Conservation (phyloP, 2,113 vertebrate species). For the Anguilla rostrata region DNA sequence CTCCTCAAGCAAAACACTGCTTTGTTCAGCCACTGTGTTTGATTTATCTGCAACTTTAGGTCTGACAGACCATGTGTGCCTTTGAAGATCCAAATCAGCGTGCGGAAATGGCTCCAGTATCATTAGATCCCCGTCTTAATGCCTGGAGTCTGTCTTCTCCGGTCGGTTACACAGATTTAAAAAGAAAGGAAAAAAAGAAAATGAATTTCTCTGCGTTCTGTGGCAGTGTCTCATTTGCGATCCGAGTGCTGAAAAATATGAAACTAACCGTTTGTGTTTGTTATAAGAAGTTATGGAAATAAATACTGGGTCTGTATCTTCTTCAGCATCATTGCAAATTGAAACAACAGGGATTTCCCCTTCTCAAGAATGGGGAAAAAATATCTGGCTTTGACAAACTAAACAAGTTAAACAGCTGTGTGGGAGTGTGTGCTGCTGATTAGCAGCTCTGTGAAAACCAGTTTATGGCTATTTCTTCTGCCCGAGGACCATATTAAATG, state of each 20-base stretch:
- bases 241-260: not conserved
- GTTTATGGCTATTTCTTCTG: too few relatives aligned
- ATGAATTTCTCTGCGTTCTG: not conserved
- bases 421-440: not conserved
- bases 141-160: not conserved
- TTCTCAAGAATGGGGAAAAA: not conserved
- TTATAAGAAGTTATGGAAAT: not conserved
- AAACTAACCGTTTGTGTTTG: not conserved
- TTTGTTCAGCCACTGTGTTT: not conserved
- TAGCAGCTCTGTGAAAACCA: too few relatives aligned
- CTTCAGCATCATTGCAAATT: not conserved
- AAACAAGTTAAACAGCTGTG: not conserved
- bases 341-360: not conserved
- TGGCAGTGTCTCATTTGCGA: not conserved
- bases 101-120: not conserved
- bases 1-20: not conserved
- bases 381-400: not conserved
- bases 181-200: not conserved
- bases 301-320: not conserved
- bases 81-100: conserved; percentile 8
- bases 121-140: not conserved
- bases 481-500: too few relatives aligned
- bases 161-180: not conserved
- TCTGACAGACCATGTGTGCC: not conserved
- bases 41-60: not conserved